A percentile compares a stretch with the other conserved stretches of the same genome.
Conservation (phyloP, 2,113 vertebrate genomes). For the Platichthys stellatus region DNA sequence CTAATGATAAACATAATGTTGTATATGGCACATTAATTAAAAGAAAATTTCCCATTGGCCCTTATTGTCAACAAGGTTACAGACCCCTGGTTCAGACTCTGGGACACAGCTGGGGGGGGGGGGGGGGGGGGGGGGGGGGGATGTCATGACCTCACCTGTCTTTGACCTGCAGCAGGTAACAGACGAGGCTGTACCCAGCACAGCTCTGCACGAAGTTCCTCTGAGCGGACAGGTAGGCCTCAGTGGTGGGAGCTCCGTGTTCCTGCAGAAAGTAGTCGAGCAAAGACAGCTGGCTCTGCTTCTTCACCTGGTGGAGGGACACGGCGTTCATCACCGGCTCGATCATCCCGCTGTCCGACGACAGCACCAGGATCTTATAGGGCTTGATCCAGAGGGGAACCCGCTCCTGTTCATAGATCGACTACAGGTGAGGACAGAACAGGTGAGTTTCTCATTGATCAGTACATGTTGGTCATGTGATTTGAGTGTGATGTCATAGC, state of each 20-base stretch:
- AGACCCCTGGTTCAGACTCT: neutral
- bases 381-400: conserved; percentile 96
- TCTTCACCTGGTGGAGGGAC: conserved; percentile 97
- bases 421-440: conserved; percentile 66
- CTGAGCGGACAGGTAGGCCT: conserved; percentile 92
- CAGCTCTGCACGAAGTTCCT: conserved; percentile 95
- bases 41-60: too few relatives aligned
- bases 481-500: neutral
- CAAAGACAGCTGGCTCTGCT: conserved; percentile 92
- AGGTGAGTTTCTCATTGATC: neutral
- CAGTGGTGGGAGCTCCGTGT: conserved; percentile 87
- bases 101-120: neutral
- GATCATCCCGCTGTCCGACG: conserved; percentile 96
- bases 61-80: too few relatives aligned
- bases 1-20: too few relatives aligned
- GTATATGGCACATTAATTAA: too few relatives aligned
- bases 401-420: conserved; percentile 93
- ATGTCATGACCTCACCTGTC: conserved; percentile 83
- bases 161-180: conserved; percentile 97
- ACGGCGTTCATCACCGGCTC: conserved; percentile 95
- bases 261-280: conserved; percentile 96
- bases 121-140: neutral
- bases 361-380: conserved; percentile 96
- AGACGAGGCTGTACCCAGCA: conserved; percentile 93
- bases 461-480: neutral